phyloP scores from a whole-genome alignment of 2,797 vertebrate species.

The Dromococcyx pavoninus region DNA sequence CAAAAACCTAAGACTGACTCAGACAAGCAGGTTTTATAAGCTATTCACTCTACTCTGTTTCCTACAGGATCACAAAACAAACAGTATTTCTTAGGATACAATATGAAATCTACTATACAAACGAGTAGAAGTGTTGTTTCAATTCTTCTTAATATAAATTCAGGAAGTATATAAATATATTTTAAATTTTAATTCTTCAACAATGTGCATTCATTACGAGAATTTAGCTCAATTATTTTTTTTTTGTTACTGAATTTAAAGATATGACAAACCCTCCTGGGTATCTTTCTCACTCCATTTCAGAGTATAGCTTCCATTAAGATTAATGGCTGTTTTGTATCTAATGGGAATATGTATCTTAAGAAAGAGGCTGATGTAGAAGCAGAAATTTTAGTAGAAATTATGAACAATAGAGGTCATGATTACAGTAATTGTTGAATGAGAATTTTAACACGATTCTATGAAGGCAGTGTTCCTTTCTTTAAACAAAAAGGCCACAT shows the following conservation, averaged over 20 bases:
- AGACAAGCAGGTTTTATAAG: constrained; percentile 14
- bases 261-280: constrained; percentile 38
- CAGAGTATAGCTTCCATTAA: constrained; percentile 50
- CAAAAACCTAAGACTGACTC: neutral
- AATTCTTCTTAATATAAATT: constrained; percentile 40
- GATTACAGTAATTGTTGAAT: constrained; percentile 64
- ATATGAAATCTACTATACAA: neutral
- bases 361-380: constrained; percentile 38
- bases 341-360: constrained; percentile 62
- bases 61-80: neutral
- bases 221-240: constrained; percentile 36
- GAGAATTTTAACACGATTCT: constrained; percentile 48
- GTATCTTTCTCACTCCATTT: constrained; percentile 44
- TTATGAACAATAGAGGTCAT: constrained; percentile 45
- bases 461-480: constrained; percentile 29
- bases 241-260: constrained; percentile 55
- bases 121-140: constrained; percentile 16
- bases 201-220: constrained; percentile 44
- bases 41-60: neutral
- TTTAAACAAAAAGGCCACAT: constrained; percentile 47
- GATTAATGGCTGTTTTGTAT: constrained; percentile 52
- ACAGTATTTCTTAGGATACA: neutral
- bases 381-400: constrained; percentile 54
- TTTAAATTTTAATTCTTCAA: constrained; percentile 59
- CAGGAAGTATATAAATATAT: constrained; percentile 48